phyloP scores from a whole-genome alignment of 1,140 invertebrate species.

The Colletes gigas region DNA sequence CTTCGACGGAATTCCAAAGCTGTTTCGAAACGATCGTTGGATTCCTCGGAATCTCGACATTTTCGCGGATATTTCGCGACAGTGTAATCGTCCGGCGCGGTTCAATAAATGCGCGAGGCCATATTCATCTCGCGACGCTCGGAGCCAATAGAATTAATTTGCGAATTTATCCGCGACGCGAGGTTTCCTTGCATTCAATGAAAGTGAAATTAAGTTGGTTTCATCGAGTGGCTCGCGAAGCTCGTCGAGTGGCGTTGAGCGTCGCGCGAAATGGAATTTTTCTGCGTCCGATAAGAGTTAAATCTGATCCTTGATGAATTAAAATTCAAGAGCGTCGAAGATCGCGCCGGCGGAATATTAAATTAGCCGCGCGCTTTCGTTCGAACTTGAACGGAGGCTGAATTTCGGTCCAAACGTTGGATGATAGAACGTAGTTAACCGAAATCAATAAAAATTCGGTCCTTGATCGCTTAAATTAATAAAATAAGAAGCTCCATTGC shows the following conservation, averaged over 20 bases:
- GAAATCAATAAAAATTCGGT: no score
- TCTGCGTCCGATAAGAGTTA: neutral
- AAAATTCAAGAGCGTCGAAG: neutral
- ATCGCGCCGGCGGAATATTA: neutral
- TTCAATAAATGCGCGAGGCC: slow-evolving; percentile 44
- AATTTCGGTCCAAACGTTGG: no score
- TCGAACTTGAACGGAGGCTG: neutral
- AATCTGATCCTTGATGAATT: neutral
- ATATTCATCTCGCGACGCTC: slow-evolving; percentile 37
- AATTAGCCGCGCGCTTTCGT: neutral
- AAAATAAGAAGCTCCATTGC: no score
- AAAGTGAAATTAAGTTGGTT: slow-evolving; percentile 43
- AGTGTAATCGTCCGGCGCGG: slow-evolving; percentile 13
- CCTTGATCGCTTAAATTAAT: no score
- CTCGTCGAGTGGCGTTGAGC: slow-evolving; percentile 7
- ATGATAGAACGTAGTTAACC: neutral
- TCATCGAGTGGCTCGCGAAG: slow-evolving; percentile 19
- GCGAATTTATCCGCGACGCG: slow-evolving; percentile 43
- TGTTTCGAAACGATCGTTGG: no score
- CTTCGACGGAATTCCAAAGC: no score
- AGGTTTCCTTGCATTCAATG: slow-evolving; percentile 46
- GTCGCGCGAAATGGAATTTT: neutral
- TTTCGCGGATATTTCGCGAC: slow-evolving; percentile 9
- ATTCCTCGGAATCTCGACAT: neutral
- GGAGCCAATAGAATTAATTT: slow-evolving; percentile 45